These are phyloP conservation scores for Python bivittatus DNA, from an alignment of 2,113 vertebrate genomes.

Conservation along the genomic window DNA sequence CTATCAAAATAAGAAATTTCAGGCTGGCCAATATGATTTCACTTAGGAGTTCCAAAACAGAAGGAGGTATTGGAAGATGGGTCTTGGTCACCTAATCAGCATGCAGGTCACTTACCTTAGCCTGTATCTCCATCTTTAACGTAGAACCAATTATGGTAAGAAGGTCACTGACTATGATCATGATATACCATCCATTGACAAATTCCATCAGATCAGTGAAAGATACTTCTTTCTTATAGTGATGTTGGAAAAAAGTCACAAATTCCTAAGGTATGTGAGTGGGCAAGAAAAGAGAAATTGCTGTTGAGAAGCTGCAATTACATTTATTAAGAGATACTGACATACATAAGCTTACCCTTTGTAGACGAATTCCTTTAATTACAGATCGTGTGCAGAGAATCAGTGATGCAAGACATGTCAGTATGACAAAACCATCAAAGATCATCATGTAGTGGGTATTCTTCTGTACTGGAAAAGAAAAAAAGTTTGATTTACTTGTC, in stretches of 20 bases:
- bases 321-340: background rate
- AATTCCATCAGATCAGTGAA: conserved; percentile 90
- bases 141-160: conserved; percentile 86
- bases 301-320: conserved; percentile 26
- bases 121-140: conserved; percentile 94
- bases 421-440: conserved; percentile 86
- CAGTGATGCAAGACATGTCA: conserved; percentile 85
- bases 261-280: conserved; percentile 80
- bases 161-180: conserved; percentile 87
- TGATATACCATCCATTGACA: conserved; percentile 94
- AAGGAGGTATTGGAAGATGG: background rate
- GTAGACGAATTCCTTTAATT: conserved; percentile 82
- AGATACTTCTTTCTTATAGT: conserved; percentile 81
- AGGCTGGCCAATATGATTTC: background rate
- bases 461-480: conserved; percentile 79
- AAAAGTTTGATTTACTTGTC: background rate
- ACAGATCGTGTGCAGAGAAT: conserved; percentile 86
- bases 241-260: conserved; percentile 77
- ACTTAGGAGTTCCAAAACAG: background rate
- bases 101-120: conserved; percentile 78
- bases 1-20: background rate
- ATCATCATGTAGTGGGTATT: conserved; percentile 85
- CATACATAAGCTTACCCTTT: conserved; percentile 79
- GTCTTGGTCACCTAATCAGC: background rate
- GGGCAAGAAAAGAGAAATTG: conserved; percentile 1